Evolutionary conservation across 2,888 invertebrate species (phyloP).

Genomic region (Erebia palarica): DNA sequence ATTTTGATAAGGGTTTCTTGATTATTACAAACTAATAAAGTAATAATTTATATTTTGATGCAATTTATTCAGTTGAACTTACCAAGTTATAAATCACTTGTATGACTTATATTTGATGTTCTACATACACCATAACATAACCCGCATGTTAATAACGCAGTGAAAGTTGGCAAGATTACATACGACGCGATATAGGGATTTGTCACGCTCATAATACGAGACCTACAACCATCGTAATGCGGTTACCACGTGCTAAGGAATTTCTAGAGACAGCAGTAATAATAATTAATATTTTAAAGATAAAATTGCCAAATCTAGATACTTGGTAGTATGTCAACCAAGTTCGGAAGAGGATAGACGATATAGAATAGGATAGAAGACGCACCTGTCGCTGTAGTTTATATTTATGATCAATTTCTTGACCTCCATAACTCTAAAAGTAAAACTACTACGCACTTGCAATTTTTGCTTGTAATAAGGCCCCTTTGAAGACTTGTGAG

Average conservation of each 20-base stretch:
- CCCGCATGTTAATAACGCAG: constrained; percentile 23
- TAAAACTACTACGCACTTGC: no score
- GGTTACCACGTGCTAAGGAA: not conserved
- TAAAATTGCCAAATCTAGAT: not conserved
- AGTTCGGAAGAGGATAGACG: no score
- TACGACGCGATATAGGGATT: constrained; percentile 38
- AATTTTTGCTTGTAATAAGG: no score
- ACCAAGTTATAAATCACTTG: not conserved
- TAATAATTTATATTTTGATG: no score
- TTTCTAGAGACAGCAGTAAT: not conserved
- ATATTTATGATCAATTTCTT: no score
- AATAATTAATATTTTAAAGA: no score
- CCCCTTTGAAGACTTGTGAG: no score
- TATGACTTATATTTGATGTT: not conserved
- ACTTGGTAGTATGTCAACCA: no score
- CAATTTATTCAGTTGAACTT: not conserved
- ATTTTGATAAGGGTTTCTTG: not conserved
- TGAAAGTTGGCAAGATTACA: constrained; percentile 38
- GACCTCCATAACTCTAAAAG: no score
- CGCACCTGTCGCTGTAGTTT: no score
- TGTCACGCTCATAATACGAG: constrained; percentile 39
- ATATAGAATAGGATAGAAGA: no score
- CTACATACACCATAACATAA: constrained; percentile 20
- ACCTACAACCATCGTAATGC: constrained; percentile 28
- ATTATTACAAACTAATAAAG: no score